These are phyloP conservation scores for Pristionchus entomophagus DNA, from an alignment of 2,888 invertebrate genomes.

Conservation along the genomic window DNA sequence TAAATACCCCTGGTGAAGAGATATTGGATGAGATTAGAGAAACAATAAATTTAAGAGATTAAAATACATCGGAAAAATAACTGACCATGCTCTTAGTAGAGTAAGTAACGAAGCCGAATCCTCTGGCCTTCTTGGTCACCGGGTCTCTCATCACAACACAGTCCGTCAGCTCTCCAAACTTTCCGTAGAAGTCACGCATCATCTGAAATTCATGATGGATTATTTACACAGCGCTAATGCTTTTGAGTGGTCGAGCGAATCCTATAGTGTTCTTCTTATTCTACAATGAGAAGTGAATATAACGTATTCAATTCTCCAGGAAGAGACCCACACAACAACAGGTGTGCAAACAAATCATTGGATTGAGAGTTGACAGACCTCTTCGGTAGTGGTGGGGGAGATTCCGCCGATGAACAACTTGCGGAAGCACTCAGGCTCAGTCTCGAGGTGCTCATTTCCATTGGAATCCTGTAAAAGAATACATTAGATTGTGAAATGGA, in stretches of 20 bases:
- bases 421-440: constrained; percentile 57
- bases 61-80: too few species aligned
- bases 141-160: constrained; percentile 97
- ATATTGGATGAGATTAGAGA: too few species aligned
- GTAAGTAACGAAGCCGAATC: constrained; percentile 98
- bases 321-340: not conserved
- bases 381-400: constrained; percentile 62
- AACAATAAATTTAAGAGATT: too few species aligned
- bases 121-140: constrained; percentile 91
- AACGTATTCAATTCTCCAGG: too few species aligned
- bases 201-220: constrained; percentile 17
- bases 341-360: not conserved
- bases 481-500: not conserved
- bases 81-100: constrained; percentile 78
- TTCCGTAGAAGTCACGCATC: constrained; percentile 52
- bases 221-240: not conserved
- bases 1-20: too few species aligned
- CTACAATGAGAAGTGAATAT: too few species aligned
- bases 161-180: constrained; percentile 95
- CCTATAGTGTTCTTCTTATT: too few species aligned
- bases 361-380: constrained; percentile 46
- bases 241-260: not conserved
- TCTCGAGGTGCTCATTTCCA: constrained; percentile 42
- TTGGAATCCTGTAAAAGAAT: constrained; percentile 12
- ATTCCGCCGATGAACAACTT: constrained; percentile 68